Percentiles rank a stretch among this genome's conserved stretches.
These are phyloP conservation scores for Temnothorax nylanderi DNA, from an alignment of 1,140 invertebrate species.

Conservation along the genomic window DNA sequence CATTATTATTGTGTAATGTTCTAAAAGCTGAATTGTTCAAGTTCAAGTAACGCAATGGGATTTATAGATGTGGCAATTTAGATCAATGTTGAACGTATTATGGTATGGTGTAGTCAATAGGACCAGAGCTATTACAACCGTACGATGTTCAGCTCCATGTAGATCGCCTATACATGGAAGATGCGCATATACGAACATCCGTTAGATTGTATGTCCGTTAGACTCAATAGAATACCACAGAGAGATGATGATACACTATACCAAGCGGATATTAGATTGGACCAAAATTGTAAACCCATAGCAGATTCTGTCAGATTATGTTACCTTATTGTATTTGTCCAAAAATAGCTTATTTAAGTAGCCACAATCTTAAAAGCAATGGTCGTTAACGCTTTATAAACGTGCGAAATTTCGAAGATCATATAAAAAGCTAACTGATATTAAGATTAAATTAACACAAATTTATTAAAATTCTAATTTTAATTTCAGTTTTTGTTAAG, in stretches of 20 bases:
- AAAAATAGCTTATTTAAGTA: not conserved
- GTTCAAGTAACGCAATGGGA: not conserved
- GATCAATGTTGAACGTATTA: constrained; percentile 38
- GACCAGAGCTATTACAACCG: constrained; percentile 50
- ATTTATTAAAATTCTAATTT: not conserved
- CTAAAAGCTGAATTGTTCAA: not conserved
- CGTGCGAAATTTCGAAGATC: not conserved
- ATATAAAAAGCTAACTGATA: not conserved
- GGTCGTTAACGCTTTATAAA: not conserved
- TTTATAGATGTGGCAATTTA: constrained; percentile 50
- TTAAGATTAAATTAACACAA: not conserved
- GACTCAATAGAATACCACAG: constrained; percentile 54
- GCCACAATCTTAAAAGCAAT: not conserved
- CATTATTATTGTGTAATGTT: not conserved
- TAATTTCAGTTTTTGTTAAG: not conserved
- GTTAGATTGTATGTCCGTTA: constrained; percentile 35
- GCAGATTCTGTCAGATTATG: constrained; percentile 14
- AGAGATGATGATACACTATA: constrained; percentile 42
- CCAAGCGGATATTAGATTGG: constrained; percentile 20
- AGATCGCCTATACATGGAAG: constrained; percentile 14
- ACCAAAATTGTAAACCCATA: constrained; percentile 27
- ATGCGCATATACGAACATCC: constrained; percentile 44
- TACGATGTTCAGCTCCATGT: constrained; percentile 44
- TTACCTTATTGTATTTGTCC: not conserved
- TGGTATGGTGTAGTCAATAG: constrained; percentile 29